phyloP scores from a whole-genome alignment of 2,888 invertebrate genomes.

The Epistrophe grossulariae region DNA sequence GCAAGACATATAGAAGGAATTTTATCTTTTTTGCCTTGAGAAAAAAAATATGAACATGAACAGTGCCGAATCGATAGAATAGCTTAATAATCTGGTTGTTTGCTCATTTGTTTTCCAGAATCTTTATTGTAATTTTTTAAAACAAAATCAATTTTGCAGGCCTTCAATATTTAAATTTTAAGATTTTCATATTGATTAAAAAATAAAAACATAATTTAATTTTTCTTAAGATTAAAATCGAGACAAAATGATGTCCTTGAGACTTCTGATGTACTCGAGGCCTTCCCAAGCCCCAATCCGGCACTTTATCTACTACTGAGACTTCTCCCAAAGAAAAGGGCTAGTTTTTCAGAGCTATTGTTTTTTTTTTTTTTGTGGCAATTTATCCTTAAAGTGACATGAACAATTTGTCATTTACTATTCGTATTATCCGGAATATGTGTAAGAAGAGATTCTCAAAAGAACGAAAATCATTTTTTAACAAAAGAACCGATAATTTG shows the following conservation, averaged over 20 bases:
- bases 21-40: conserved; percentile 25
- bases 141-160: neutral
- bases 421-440: neutral
- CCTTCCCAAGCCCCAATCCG: neutral
- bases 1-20: neutral
- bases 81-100: neutral
- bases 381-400: conserved; percentile 45
- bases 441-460: neutral
- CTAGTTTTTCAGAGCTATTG: conserved; percentile 13
- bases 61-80: neutral
- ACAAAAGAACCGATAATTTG: conserved; percentile 50
- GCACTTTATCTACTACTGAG: neutral
- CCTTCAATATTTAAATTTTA: neutral
- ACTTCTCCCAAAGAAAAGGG: neutral
- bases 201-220: neutral
- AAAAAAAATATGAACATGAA: neutral
- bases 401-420: conserved; percentile 49
- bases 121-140: neutral
- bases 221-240: neutral
- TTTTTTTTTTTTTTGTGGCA: conserved; percentile 9
- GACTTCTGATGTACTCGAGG: neutral
- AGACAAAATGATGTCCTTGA: neutral
- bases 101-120: neutral
- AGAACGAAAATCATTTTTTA: conserved; percentile 10
- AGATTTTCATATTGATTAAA: neutral